These are phyloP conservation scores for Leptinotarsa texana DNA, from an alignment of 1,140 invertebrate species.

Conservation along the genomic window DNA sequence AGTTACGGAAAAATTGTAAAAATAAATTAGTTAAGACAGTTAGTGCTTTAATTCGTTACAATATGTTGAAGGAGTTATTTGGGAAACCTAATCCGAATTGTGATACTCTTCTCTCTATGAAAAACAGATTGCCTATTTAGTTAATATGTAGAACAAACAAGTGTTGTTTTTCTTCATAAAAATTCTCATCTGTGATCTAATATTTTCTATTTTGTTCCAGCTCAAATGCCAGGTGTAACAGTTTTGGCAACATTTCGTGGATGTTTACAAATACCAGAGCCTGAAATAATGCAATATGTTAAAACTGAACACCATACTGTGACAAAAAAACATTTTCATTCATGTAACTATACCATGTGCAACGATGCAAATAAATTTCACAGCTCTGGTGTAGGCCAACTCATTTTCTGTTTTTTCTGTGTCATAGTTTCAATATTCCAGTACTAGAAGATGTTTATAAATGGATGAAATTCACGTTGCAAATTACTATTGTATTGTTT, in stretches of 20 bases:
- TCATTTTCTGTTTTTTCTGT: neutral
- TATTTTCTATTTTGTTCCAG: constrained; percentile 13
- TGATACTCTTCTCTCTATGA: too few species aligned
- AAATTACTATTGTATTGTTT: neutral
- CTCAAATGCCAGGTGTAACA: constrained; percentile 22
- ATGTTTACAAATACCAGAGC: neutral
- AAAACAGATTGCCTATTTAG: too few species aligned
- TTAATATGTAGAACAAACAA: too few species aligned
- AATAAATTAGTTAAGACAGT: too few species aligned
- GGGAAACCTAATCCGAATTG: neutral
- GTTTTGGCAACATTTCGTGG: constrained; percentile 23
- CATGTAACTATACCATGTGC: constrained; percentile 20
- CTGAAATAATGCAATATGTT: constrained; percentile 4
- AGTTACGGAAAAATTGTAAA: too few species aligned
- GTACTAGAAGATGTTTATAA: too few species aligned
- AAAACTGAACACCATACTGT: constrained; percentile 9
- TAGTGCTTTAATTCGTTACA: too few species aligned
- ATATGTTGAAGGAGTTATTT: neutral
- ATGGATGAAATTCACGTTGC: too few species aligned
- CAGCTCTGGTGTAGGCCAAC: neutral
- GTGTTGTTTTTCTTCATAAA: too few species aligned
- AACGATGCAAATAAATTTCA: neutral
- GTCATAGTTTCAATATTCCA: too few species aligned
- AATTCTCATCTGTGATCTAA: too few species aligned
- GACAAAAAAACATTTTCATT: constrained; percentile 14